A percentile compares a stretch with the other conserved stretches of the same genome.
phyloP scores from a whole-genome alignment of 1,140 invertebrate genomes.

The Linepithema humile region DNA sequence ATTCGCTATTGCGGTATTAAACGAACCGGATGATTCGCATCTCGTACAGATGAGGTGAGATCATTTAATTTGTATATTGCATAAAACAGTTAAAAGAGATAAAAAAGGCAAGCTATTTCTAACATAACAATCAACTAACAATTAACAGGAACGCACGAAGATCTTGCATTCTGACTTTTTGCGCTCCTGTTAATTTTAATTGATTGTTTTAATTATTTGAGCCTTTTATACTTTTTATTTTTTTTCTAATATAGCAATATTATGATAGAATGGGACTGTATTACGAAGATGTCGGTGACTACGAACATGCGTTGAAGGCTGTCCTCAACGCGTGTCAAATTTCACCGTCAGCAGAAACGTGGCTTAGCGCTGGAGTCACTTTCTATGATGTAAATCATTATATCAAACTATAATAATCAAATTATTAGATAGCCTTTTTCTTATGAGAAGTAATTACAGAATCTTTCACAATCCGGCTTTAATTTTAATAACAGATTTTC shows the following conservation, averaged over 20 bases:
- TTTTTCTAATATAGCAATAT: not conserved
- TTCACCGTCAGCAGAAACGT: constrained; percentile 74
- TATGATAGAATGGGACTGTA: constrained; percentile 70
- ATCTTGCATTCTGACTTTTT: no score
- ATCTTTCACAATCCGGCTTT: no score
- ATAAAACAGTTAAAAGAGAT: not conserved
- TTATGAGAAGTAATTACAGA: no score
- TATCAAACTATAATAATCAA: no score
- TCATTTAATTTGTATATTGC: not conserved
- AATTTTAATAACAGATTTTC: no score
- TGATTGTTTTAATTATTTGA: no score
- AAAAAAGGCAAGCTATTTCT: not conserved
- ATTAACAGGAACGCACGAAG: no score
- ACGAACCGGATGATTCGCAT: constrained; percentile 70
- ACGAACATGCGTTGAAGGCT: constrained; percentile 63
- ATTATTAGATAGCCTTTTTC: no score
- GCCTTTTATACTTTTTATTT: no score
- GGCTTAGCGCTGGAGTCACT: constrained; percentile 78
- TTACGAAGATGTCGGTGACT: constrained; percentile 65
- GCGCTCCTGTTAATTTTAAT: no score
- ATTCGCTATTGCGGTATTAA: constrained; percentile 64
- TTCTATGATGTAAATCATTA: constrained; percentile 74
- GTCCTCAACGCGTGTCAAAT: constrained; percentile 70
- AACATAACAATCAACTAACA: no score
- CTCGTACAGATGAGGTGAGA: constrained; percentile 69